Conservation (phyloP, 1,140 invertebrate species). For the Cheumatopsyche charites region DNA sequence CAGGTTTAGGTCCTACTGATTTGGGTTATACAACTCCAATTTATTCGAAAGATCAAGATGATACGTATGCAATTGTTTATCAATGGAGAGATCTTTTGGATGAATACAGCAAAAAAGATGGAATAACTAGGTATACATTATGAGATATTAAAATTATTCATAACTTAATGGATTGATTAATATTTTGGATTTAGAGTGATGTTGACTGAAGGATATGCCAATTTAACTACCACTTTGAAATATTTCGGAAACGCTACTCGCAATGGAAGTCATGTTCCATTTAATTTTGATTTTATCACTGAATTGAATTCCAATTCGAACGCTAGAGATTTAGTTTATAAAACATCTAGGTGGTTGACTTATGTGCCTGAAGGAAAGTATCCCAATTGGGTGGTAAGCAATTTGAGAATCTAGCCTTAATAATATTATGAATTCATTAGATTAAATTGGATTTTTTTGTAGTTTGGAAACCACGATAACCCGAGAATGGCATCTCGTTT, state of each 20-base stretch:
- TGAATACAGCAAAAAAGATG: conserved; percentile 57
- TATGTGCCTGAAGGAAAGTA: conserved; percentile 58
- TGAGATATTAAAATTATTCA: too few species aligned
- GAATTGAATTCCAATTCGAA: conserved; percentile 53
- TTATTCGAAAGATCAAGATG: conserved; percentile 67
- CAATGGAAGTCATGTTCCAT: conserved; percentile 68
- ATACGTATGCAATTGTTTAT: conserved; percentile 66
- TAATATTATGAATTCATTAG: not conserved
- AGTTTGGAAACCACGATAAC: conserved; percentile 75
- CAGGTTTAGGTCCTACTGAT: conserved; percentile 53
- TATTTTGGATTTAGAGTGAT: conserved; percentile 69
- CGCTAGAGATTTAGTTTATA: conserved; percentile 53
- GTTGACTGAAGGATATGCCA: conserved; percentile 71
- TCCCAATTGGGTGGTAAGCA: conserved; percentile 66
- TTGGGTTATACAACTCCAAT: conserved; percentile 63
- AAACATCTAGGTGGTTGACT: conserved; percentile 63
- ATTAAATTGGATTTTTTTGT: conserved; percentile 33
- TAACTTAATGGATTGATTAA: conserved; percentile 36
- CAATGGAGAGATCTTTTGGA: conserved; percentile 67
- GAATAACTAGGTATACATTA: conserved; percentile 53
- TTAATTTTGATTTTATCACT: conserved; percentile 72
- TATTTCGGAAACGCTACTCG: conserved; percentile 64
- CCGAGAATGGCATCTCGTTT: conserved; percentile 68
- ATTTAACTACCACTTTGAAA: conserved; percentile 63
- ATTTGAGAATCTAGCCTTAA: not conserved